phyloP scores from a whole-genome alignment of 2,797 vertebrate species.

The Anolis apletophallus region DNA sequence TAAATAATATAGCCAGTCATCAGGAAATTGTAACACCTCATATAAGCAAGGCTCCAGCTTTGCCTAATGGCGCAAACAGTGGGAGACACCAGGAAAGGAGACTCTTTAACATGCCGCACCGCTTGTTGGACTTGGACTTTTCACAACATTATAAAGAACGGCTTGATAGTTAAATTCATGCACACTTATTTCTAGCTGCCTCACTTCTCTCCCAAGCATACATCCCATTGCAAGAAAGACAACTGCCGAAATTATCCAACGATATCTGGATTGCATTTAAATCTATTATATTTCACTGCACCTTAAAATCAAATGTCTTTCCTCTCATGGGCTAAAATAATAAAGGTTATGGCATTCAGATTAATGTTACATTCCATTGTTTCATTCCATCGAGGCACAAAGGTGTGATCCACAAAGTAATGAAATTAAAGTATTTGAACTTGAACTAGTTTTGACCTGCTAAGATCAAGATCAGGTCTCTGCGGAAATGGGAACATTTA shows the following conservation, averaged over 20 bases:
- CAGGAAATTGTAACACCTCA: slow-evolving; percentile 61
- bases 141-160: neutral
- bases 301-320: neutral
- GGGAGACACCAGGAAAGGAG: neutral
- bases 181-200: neutral
- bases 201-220: neutral
- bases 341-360: slow-evolving; percentile 1
- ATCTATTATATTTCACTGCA: neutral
- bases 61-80: slow-evolving; percentile 1
- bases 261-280: slow-evolving; percentile 10
- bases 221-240: neutral
- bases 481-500: neutral
- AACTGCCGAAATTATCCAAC: neutral
- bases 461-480: neutral
- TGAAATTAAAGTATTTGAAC: neutral
- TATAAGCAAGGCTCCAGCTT: slow-evolving; percentile 31
- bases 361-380: neutral
- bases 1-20: slow-evolving; percentile 63
- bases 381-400: neutral
- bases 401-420: neutral
- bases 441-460: neutral
- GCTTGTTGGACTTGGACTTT: neutral
- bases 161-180: neutral
- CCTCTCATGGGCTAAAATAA: rapidly evolving
- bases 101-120: neutral